Conservation (phyloP, 2,888 invertebrate genomes). For the Lithophane socia region DNA sequence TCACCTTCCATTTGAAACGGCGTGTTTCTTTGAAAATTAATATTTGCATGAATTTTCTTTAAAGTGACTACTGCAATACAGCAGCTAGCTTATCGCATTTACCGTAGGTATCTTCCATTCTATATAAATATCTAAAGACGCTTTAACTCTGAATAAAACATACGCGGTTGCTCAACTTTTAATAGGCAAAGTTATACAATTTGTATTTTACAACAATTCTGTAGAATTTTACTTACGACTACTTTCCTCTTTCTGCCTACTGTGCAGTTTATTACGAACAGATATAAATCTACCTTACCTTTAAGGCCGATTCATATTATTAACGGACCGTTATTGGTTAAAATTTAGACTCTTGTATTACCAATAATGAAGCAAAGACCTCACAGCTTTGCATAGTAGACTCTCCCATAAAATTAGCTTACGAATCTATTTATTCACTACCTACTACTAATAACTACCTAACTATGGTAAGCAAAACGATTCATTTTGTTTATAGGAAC, state of each 20-base stretch:
- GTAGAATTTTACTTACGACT: constrained; percentile 14
- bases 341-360: too few species aligned
- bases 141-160: constrained; percentile 13
- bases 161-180: constrained; percentile 10
- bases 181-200: constrained; percentile 41
- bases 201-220: constrained; percentile 21
- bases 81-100: background rate
- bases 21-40: background rate
- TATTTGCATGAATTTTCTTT: background rate
- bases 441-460: too few species aligned
- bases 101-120: background rate
- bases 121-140: background rate
- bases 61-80: background rate
- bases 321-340: too few species aligned
- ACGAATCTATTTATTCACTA: too few species aligned
- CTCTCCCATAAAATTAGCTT: too few species aligned
- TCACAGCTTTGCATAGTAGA: too few species aligned
- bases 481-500: too few species aligned
- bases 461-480: too few species aligned
- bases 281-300: constrained; percentile 34
- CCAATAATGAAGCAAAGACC: too few species aligned
- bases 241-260: background rate
- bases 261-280: constrained; percentile 35
- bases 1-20: background rate
- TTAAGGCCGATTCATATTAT: too few species aligned